Evolutionary conservation across 1,140 invertebrate species (phyloP).

Genomic region (Ooceraea biroi): DNA sequence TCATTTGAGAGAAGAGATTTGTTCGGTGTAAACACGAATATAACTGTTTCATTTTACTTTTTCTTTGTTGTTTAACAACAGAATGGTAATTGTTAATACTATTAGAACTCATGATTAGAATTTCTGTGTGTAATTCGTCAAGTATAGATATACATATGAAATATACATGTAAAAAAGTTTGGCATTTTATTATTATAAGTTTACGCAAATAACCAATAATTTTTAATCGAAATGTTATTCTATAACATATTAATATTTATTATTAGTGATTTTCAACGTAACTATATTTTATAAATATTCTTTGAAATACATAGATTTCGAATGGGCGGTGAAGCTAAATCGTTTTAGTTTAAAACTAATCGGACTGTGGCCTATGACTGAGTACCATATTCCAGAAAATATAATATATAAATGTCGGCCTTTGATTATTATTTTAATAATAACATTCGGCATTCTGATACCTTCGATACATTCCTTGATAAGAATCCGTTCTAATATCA

Average conservation of each 20-base stretch:
- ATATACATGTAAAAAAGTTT: too few relatives aligned
- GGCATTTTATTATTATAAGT: too few relatives aligned
- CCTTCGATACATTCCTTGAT: slow-evolving; percentile 23
- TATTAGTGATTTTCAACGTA: background rate
- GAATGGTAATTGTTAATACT: too few relatives aligned
- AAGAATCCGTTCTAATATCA: slow-evolving; percentile 21
- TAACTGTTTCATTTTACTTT: background rate
- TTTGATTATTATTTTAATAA: background rate
- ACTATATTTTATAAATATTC: background rate
- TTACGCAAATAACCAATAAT: too few relatives aligned
- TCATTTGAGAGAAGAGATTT: background rate
- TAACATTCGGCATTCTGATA: background rate
- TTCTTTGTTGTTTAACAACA: too few relatives aligned
- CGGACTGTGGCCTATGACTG: slow-evolving; percentile 30
- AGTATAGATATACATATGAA: too few relatives aligned
- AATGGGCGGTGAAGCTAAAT: too few relatives aligned
- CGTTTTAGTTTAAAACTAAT: too few relatives aligned
- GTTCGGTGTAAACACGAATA: background rate
- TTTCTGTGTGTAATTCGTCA: too few relatives aligned
- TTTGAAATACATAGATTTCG: background rate
- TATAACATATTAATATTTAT: background rate
- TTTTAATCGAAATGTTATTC: too few relatives aligned
- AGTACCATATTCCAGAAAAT: background rate
- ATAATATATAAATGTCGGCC: too few relatives aligned
- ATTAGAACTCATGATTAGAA: too few relatives aligned